Percentiles rank a stretch among this genome's conserved stretches.
Conservation (phyloP, 1,140 invertebrate genomes). For the Eriocheir sinensis region DNA sequence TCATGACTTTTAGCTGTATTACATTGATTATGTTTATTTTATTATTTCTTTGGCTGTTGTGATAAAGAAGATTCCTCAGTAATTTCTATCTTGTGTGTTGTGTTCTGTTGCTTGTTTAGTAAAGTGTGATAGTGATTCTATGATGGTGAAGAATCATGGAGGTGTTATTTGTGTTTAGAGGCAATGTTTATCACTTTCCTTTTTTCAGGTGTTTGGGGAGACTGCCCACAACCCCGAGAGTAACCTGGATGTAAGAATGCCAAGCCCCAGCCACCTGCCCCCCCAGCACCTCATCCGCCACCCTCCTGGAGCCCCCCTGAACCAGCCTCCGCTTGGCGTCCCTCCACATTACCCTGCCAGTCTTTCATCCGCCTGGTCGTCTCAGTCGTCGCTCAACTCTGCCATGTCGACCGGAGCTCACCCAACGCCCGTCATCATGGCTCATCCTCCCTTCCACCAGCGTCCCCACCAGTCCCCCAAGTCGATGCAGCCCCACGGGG, state of each 20-base stretch:
- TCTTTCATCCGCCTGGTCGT: conserved; percentile 74
- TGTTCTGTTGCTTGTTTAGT: too few relatives aligned
- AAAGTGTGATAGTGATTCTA: too few relatives aligned
- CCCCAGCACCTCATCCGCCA: conserved; percentile 48
- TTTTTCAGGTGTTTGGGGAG: conserved; percentile 69
- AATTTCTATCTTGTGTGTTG: too few relatives aligned
- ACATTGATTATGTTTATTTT: too few relatives aligned
- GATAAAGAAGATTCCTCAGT: too few relatives aligned
- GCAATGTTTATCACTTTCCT: neutral
- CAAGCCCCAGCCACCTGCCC: conserved; percentile 67
- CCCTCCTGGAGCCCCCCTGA: conserved; percentile 31
- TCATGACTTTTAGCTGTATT: too few relatives aligned
- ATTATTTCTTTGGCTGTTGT: too few relatives aligned
- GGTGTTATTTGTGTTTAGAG: neutral
- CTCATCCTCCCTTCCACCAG: conserved; percentile 66
- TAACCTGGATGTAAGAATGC: conserved; percentile 71
- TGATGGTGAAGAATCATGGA: too few relatives aligned
- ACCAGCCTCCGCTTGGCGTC: conserved; percentile 36
- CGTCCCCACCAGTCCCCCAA: conserved; percentile 62
- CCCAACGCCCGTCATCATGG: conserved; percentile 63
- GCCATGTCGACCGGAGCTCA: conserved; percentile 72
- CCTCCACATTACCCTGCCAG: conserved; percentile 63
- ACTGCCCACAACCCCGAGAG: conserved; percentile 73
- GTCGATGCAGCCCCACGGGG: conserved; percentile 59
- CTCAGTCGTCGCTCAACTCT: conserved; percentile 65